phyloP scores from a whole-genome alignment of 2,888 invertebrate species.

The Tridacna gigas region DNA sequence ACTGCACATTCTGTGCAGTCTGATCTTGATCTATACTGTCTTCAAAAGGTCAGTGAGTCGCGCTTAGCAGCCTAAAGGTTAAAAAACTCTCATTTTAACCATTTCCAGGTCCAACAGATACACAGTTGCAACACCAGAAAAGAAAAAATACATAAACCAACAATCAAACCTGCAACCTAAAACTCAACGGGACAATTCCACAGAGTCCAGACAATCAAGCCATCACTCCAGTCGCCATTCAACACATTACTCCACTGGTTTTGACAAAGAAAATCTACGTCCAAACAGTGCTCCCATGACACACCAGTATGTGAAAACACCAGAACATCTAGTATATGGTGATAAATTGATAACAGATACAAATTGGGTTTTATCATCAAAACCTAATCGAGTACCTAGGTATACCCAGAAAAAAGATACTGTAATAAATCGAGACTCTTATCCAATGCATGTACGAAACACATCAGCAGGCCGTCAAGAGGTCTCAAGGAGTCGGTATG shows the following conservation, averaged over 20 bases:
- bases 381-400: slow-evolving; percentile 50
- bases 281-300: slow-evolving; percentile 33
- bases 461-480: slow-evolving; percentile 42
- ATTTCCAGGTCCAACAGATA: slow-evolving; percentile 1
- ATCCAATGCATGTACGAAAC: slow-evolving; percentile 47
- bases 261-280: slow-evolving; percentile 23
- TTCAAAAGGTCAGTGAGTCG: not conserved
- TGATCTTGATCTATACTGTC: not conserved
- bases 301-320: slow-evolving; percentile 11
- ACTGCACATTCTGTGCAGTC: not conserved
- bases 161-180: not conserved
- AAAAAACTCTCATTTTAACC: not conserved
- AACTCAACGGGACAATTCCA: slow-evolving; percentile 25
- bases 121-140: slow-evolving; percentile 2
- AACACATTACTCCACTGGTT: slow-evolving; percentile 4
- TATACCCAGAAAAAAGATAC: slow-evolving; percentile 49
- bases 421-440: slow-evolving; percentile 18
- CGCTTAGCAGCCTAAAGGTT: not conserved
- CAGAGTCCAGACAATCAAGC: slow-evolving; percentile 37
- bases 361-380: slow-evolving; percentile 61
- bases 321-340: slow-evolving; percentile 57
- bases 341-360: slow-evolving; percentile 33
- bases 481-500: slow-evolving; percentile 11
- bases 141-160: not conserved
- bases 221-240: slow-evolving; percentile 37